These are phyloP conservation scores for Rhynchonycteris naso DNA, from an alignment of 2,797 vertebrate genomes.

Conservation along the genomic window DNA sequence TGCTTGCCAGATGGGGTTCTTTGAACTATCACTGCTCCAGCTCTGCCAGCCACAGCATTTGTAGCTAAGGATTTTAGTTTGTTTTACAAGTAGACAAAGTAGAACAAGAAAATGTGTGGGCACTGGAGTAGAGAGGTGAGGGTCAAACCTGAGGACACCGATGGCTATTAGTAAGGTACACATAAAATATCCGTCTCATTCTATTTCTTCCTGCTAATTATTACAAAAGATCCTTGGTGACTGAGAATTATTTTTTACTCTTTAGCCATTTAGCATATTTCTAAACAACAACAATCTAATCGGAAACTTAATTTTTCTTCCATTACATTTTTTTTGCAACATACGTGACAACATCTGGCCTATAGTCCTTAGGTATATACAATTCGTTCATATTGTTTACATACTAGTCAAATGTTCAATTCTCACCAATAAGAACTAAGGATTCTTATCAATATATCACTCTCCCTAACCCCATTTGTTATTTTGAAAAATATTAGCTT, in stretches of 20 bases:
- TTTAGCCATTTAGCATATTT: background rate
- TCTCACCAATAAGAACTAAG: background rate
- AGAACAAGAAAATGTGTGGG: background rate
- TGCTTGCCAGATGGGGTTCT: conserved; percentile 38
- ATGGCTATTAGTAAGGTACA: background rate
- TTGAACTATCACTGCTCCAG: conserved; percentile 59
- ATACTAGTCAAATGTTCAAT: background rate
- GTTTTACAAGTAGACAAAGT: conserved; percentile 51
- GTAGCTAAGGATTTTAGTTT: conserved; percentile 64
- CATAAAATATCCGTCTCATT: background rate
- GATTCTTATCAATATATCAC: background rate
- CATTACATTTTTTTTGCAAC: background rate
- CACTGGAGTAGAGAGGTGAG: background rate
- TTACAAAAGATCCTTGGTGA: background rate
- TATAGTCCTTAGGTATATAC: background rate
- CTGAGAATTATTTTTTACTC: background rate
- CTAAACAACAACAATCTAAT: background rate
- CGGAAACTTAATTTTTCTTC: background rate
- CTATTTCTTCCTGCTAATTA: background rate
- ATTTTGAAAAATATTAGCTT: background rate
- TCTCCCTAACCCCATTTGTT: rapidly evolving
- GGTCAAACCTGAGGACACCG: background rate
- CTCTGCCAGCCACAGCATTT: conserved; percentile 40
- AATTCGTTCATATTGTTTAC: background rate
- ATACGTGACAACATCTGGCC: rapidly evolving